Evolutionary conservation across 2,888 invertebrate species (phyloP), one percentile per base, ranked within the genome.

Genomic region (Heliconius sara): DNA sequence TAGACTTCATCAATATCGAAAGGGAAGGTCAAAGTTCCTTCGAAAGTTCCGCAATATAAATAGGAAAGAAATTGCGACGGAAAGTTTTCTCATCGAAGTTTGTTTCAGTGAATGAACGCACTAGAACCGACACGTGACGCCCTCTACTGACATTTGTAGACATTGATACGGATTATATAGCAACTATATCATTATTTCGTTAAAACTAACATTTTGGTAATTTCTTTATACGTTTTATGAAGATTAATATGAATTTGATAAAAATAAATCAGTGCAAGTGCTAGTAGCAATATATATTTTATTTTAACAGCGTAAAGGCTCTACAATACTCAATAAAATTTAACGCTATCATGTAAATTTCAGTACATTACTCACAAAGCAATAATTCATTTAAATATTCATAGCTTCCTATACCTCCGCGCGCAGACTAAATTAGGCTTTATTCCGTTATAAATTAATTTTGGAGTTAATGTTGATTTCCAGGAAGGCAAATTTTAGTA

Each of bases 1-100:
- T 52, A 47, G 47, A 72, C 52, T 22, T 52, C 47, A 52, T 72
- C 57, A 34, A 52, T 57, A 22, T 22, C 57, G 13, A 25, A 63
- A n/a, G 19, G 65, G 19, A 65, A 65, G 65, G 74, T 65, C 65
- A 47, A 43, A 43, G 43, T 52, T 52, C 7, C 9, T 19, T 12
- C 30, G 6, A 27, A 57, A 73, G 57, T 75, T 63, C 27, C 25
- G 39, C 43, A 75, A 75, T 63, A 75, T 39, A 63, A 75, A 65
- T 75, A 65, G 74, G 27, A 60, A 75, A 75, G 74, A 63, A 63
- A 75, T 63, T 65, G 74, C 27, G 74, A 65, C 27, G 19, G 63
- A 63, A 75, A 75, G 74, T 65, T 75, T 75, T 75, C 74, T 75
- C 65, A 75, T 75, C 65, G 27, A 75, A 75, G 43, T 60, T 75